Evolutionary conservation across 1,140 invertebrate genomes (phyloP).

Genomic region (Drosophila quadrilineata): DNA sequence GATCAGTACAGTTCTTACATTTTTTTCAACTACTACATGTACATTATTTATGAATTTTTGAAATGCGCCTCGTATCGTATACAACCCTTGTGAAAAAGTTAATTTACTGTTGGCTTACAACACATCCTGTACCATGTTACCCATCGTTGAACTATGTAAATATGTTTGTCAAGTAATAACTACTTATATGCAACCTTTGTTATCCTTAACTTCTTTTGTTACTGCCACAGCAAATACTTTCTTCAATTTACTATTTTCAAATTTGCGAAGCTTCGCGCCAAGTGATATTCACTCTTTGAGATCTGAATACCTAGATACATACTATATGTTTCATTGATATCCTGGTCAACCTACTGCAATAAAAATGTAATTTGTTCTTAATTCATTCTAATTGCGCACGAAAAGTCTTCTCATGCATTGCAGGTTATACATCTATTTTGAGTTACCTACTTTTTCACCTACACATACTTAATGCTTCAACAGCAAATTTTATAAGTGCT

Average conservation of each 20-base stretch:
- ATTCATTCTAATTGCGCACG: conserved; percentile 14
- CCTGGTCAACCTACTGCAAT: no score
- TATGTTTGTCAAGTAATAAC: conserved; percentile 80
- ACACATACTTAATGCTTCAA: no score
- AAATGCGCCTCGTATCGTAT: no score
- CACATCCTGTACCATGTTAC: no score
- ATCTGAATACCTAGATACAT: neutral
- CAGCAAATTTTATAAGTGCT: no score
- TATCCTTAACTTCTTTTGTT: conserved; percentile 11
- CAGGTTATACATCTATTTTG: conserved; percentile 7
- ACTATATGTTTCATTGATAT: no score
- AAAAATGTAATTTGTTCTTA: neutral
- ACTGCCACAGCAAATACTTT: conserved; percentile 37
- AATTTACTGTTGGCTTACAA: conserved; percentile 47
- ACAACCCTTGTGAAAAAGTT: conserved; percentile 14
- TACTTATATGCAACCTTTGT: conserved; percentile 70
- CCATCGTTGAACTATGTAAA: conserved; percentile 73
- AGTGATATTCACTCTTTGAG: neutral
- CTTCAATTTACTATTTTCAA: neutral
- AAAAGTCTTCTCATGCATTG: no score
- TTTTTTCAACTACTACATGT: no score
- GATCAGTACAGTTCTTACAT: no score
- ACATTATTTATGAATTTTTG: no score
- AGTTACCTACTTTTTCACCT: no score
- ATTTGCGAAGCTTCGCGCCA: conserved; percentile 1